Evolutionary conservation across 2,797 vertebrate genomes (phyloP).

Genomic region (Synanceia verrucosa): DNA sequence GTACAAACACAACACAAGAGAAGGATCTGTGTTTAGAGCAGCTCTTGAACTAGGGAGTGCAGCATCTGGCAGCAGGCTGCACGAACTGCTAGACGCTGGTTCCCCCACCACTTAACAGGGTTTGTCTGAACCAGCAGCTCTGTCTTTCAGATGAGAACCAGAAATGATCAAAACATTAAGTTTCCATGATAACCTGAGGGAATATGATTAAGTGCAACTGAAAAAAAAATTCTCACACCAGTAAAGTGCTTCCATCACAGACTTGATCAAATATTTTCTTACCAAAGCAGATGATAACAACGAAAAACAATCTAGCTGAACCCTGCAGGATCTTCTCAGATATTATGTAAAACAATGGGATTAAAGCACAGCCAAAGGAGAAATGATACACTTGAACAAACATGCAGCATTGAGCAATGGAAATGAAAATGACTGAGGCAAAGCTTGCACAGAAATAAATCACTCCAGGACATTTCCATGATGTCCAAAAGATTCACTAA

Average conservation of each 20-base stretch:
- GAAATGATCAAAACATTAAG: neutral
- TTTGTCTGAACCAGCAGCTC: neutral
- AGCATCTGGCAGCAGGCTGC: constrained; percentile 19
- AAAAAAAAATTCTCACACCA: neutral
- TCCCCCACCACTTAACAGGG: neutral
- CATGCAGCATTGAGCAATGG: constrained; percentile 54
- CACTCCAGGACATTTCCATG: neutral
- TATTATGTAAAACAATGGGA: constrained; percentile 35
- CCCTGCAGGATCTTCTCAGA: constrained; percentile 26
- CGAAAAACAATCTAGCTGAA: constrained; percentile 1
- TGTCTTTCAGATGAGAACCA: neutral
- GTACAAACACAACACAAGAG: constrained; percentile 71
- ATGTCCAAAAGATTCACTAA: neutral
- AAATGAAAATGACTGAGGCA: constrained; percentile 41
- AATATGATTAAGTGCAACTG: neutral
- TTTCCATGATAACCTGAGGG: neutral
- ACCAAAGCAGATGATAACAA: constrained; percentile 17
- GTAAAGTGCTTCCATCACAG: neutral
- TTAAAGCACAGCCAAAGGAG: constrained; percentile 45
- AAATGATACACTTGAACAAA: constrained; percentile 42
- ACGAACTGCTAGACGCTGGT: constrained; percentile 3
- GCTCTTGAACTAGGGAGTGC: constrained; percentile 31
- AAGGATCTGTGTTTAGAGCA: constrained; percentile 71
- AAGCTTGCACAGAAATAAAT: constrained; percentile 33
- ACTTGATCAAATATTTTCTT: neutral